Conservation (phyloP, 2,113 vertebrate species). For the Oreochromis niloticus region DNA sequence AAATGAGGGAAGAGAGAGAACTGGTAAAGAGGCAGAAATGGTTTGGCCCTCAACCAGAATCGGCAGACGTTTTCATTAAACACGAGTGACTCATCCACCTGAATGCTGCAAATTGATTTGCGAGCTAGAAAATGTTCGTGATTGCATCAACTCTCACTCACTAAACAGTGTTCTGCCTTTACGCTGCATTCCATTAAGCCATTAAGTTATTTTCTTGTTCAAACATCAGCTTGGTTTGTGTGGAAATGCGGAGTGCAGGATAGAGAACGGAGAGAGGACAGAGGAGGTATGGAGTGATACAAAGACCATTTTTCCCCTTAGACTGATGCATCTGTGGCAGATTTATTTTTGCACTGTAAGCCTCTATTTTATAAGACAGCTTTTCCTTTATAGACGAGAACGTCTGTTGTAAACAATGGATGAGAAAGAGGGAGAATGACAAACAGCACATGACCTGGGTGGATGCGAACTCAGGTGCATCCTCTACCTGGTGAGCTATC, state of each 20-base stretch:
- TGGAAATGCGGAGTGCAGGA: neutral
- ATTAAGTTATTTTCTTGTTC: neutral
- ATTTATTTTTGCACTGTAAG: neutral
- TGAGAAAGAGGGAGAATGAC: rapidly evolving
- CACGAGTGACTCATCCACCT: neutral
- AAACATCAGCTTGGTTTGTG: neutral
- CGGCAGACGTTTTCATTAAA: neutral
- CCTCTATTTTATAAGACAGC: neutral
- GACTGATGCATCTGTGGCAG: neutral
- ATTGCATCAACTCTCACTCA: neutral
- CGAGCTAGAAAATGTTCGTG: neutral
- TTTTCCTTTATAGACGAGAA: neutral
- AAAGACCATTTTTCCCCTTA: neutral
- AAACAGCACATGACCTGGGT: neutral
- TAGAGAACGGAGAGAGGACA: neutral
- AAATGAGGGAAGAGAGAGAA: neutral
- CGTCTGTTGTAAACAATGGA: neutral
- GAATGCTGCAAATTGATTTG: neutral
- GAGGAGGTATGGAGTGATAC: neutral
- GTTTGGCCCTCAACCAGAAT: neutral
- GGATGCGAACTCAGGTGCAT: neutral
- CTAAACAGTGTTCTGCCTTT: neutral
- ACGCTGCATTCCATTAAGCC: neutral
- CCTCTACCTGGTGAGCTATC: neutral
- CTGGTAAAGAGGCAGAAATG: neutral